Percentiles rank a stretch among this genome's conserved stretches.
Conservation (phyloP, 2,797 vertebrate genomes). For the Enteromius argenteus region DNA sequence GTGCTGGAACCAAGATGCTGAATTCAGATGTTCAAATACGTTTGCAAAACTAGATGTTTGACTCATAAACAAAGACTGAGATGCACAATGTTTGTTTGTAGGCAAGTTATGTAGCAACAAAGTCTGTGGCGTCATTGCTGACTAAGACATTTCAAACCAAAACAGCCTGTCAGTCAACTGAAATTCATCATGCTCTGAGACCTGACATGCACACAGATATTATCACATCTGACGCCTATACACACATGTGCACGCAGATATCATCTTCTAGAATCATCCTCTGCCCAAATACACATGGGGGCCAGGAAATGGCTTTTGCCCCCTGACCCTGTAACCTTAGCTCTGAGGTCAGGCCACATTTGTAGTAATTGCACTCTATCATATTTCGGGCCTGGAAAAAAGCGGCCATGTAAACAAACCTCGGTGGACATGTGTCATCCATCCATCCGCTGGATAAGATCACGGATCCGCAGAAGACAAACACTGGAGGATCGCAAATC, state of each 20-base stretch:
- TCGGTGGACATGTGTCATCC: slow-evolving; percentile 75
- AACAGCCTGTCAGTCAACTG: slow-evolving; percentile 7
- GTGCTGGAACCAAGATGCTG: not conserved
- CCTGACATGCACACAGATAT: slow-evolving; percentile 36
- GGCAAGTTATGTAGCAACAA: not conserved
- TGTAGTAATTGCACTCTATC: slow-evolving; percentile 76
- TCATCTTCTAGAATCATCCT: slow-evolving; percentile 61
- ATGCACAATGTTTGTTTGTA: slow-evolving; percentile 9
- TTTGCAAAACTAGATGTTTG: not conserved
- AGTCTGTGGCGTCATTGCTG: not conserved
- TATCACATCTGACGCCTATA: slow-evolving; percentile 33
- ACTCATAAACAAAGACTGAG: not conserved
- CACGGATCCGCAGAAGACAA: slow-evolving; percentile 79
- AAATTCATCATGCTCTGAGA: slow-evolving; percentile 30
- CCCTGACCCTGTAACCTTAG: slow-evolving; percentile 58
- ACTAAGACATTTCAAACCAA: slow-evolving; percentile 31
- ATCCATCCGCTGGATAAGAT: slow-evolving; percentile 66
- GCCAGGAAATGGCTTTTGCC: slow-evolving; percentile 80
- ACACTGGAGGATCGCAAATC: slow-evolving; percentile 78
- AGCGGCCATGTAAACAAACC: slow-evolving; percentile 77
- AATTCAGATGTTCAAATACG: not conserved
- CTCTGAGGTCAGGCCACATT: slow-evolving; percentile 67
- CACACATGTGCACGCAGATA: slow-evolving; percentile 47
- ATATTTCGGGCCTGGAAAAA: slow-evolving; percentile 72
- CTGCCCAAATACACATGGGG: slow-evolving; percentile 62